Evolutionary conservation across 2,113 vertebrate species (phyloP), one percentile per base, ranked within the genome.

Genomic region (Aramus guarauna): DNA sequence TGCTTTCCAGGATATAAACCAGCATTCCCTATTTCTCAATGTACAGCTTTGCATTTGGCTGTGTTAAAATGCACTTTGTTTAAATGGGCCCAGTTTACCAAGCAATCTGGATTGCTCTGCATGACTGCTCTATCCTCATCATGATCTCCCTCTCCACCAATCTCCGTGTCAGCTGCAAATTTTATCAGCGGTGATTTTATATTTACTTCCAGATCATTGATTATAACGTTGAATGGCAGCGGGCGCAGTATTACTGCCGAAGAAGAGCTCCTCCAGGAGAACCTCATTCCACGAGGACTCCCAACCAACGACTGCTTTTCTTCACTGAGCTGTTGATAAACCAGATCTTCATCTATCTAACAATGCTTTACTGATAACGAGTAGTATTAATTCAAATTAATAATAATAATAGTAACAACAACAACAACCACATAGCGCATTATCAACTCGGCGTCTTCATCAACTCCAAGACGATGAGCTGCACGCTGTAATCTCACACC

Each of bases 171-270:
- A 93, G 94, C 66, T 14, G 6, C 66, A n/a, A 83, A 76, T 92
- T 85, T 85, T 88, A 93, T 88, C 93, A 90, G 90, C 14, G 1
- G 85, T 76, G 92, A 95, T 97, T 97, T 96, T 32, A 60, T 86
- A 82, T 96, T 94, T 94, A 83, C 77, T 96, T 96, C 93, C 93
- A 97, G 94, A 29, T 71, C 39, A 7, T 58, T 90, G 96, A 85
- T 68, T 43, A 13, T 16, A 8, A 63, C 1, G 0, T 11, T 64
- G 93, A 85, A 29, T 8, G 80, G 89, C 83, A 92, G 93, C 11
- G 0, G 71, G 82, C 45, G 6, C 22, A 4, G 81, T 1, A 3
- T 34, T 6, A 64, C 69, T 12, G 56, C 78, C 0, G 4, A 71
- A 74, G 4, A 67, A 78, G 80, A 76, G 84, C 92, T 58, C 84